A percentile compares a stretch with the other conserved stretches of the same genome.
Conservation (phyloP, 2,797 vertebrate genomes). For the Macropodus opercularis region DNA sequence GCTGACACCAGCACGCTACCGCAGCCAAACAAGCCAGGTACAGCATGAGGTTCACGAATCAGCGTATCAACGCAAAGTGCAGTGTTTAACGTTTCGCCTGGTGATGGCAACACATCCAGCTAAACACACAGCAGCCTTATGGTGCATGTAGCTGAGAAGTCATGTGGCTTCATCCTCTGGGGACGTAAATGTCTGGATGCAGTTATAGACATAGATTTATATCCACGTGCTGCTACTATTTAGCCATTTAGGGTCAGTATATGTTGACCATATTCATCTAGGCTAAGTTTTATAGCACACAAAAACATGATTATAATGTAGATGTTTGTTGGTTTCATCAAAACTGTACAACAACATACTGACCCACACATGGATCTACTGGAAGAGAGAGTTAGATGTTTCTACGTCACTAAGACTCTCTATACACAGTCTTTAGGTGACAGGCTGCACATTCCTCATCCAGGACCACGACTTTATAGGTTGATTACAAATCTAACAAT, state of each 20-base stretch:
- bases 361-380: neutral
- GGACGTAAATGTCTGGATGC: no score
- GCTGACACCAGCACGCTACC: neutral
- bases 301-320: no score
- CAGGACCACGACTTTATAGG: slow-evolving; percentile 5
- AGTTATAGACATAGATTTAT: no score
- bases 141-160: no score
- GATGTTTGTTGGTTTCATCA: neutral
- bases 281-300: no score
- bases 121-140: neutral
- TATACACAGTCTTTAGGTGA: neutral
- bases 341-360: neutral
- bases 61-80: no score
- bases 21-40: neutral
- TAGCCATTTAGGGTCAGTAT: no score
- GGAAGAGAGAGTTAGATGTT: neutral
- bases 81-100: no score
- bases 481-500: slow-evolving; percentile 3
- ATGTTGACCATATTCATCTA: no score
- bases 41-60: neutral
- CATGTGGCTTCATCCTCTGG: no score
- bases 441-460: slow-evolving; percentile 10
- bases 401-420: neutral
- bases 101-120: neutral
- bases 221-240: no score